Evolutionary conservation across 2,113 vertebrate species (phyloP).

Genomic region (Ptilorrhoa leucosticta): DNA sequence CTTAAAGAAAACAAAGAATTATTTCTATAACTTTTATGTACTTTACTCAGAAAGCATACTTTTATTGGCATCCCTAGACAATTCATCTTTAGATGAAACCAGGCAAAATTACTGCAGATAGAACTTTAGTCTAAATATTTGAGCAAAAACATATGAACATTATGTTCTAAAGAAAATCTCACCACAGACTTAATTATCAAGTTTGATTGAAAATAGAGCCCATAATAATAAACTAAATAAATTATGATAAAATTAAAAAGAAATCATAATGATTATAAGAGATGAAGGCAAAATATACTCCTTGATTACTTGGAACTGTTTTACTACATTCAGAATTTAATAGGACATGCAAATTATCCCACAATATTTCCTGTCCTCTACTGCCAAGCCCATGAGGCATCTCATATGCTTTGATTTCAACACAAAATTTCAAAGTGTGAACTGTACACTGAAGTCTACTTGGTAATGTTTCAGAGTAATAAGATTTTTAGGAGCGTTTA

Average conservation of each 20-base stretch:
- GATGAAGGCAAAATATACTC: background rate
- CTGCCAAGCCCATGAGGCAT: background rate
- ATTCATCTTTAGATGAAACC: background rate
- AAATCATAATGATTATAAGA: background rate
- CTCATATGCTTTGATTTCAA: background rate
- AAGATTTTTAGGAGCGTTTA: background rate
- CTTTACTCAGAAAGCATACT: background rate
- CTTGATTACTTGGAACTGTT: background rate
- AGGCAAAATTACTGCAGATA: background rate
- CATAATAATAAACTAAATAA: constrained; percentile 23
- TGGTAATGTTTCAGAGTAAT: background rate
- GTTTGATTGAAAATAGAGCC: background rate
- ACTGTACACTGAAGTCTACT: background rate
- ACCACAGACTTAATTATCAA: background rate
- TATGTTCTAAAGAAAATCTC: background rate
- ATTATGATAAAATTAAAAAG: background rate
- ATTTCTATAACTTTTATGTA: background rate
- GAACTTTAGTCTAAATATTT: background rate
- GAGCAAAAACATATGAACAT: background rate
- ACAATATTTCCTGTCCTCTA: background rate
- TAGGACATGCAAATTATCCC: background rate
- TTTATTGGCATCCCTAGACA: background rate
- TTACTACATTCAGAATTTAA: constrained; percentile 12
- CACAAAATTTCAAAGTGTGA: background rate
- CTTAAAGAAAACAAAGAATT: background rate